A percentile compares a stretch with the other conserved stretches of the same genome.
These are phyloP conservation scores for Xanthorhoe designata DNA, from an alignment of 2,888 invertebrate genomes.

Conservation along the genomic window DNA sequence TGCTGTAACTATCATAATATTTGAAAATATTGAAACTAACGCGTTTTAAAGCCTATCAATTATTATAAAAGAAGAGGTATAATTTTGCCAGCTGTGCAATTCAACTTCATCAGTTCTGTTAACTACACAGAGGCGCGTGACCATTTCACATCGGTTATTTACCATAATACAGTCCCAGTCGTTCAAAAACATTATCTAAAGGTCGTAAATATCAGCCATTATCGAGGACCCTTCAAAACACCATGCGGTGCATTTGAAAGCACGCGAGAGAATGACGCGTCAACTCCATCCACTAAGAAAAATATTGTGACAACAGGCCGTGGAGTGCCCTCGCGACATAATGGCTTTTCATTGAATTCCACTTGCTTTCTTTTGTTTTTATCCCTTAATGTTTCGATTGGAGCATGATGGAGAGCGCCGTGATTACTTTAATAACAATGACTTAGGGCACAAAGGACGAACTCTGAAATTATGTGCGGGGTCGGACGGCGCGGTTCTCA, in stretches of 20 bases:
- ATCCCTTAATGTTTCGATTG: constrained; percentile 85
- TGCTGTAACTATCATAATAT: constrained; percentile 33
- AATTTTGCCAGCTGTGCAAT: constrained; percentile 13
- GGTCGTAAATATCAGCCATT: constrained; percentile 83
- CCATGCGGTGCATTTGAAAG: constrained; percentile 79
- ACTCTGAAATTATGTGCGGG: constrained; percentile 80
- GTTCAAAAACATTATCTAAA: constrained; percentile 81
- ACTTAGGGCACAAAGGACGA: constrained; percentile 78
- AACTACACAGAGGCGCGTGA: constrained; percentile 52
- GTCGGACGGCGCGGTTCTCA: constrained; percentile 74
- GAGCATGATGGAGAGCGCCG: constrained; percentile 79
- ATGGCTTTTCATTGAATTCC: constrained; percentile 85
- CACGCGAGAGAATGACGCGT: constrained; percentile 78
- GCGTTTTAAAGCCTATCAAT: constrained; percentile 24
- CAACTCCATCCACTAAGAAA: constrained; percentile 81
- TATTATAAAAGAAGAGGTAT: constrained; percentile 11
- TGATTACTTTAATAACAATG: constrained; percentile 86
- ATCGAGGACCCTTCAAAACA: constrained; percentile 81
- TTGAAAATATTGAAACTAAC: constrained; percentile 32
- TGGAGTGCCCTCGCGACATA: constrained; percentile 82
- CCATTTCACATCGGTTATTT: constrained; percentile 68
- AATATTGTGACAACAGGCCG: constrained; percentile 83
- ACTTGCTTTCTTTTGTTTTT: constrained; percentile 84
- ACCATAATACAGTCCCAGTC: constrained; percentile 71
- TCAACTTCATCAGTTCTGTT: constrained; percentile 13